A percentile compares a stretch with the other conserved stretches of the same genome.
Conservation (phyloP, 1,140 invertebrate species). For the Anthonomus grandis region DNA sequence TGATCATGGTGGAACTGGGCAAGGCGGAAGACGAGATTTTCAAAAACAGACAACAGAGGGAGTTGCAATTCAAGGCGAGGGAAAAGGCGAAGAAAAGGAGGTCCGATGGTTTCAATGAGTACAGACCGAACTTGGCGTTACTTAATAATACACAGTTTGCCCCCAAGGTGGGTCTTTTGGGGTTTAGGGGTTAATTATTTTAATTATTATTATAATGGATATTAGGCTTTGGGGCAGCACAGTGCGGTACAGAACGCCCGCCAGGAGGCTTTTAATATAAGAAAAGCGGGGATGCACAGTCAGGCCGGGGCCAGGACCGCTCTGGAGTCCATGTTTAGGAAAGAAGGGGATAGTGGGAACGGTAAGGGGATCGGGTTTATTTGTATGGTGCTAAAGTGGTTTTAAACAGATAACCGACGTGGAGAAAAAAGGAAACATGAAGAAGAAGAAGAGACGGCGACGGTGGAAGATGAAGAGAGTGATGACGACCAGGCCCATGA, state of each 20-base stretch:
- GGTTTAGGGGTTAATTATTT: not conserved
- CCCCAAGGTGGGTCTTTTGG: slow-evolving; percentile 55
- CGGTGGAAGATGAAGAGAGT: slow-evolving; percentile 64
- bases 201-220: slow-evolving; percentile 14
- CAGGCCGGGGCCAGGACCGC: slow-evolving; percentile 36
- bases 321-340: slow-evolving; percentile 51
- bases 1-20: slow-evolving; percentile 92
- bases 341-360: slow-evolving; percentile 26
- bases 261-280: slow-evolving; percentile 66
- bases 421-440: slow-evolving; percentile 53
- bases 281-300: slow-evolving; percentile 57
- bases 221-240: slow-evolving; percentile 53
- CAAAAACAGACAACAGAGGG: slow-evolving; percentile 82
- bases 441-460: slow-evolving; percentile 64
- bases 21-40: slow-evolving; percentile 98
- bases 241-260: slow-evolving; percentile 62
- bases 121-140: slow-evolving; percentile 65
- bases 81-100: slow-evolving; percentile 68
- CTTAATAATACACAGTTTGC: slow-evolving; percentile 70
- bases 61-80: slow-evolving; percentile 74
- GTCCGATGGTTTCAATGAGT: slow-evolving; percentile 51
- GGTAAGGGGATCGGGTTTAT: too few relatives aligned
- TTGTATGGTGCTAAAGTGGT: not conserved
- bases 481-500: slow-evolving; percentile 83
- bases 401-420: slow-evolving; percentile 6